phyloP scores from a whole-genome alignment of 2,888 invertebrate genomes.

The Diplolepis rosae region DNA sequence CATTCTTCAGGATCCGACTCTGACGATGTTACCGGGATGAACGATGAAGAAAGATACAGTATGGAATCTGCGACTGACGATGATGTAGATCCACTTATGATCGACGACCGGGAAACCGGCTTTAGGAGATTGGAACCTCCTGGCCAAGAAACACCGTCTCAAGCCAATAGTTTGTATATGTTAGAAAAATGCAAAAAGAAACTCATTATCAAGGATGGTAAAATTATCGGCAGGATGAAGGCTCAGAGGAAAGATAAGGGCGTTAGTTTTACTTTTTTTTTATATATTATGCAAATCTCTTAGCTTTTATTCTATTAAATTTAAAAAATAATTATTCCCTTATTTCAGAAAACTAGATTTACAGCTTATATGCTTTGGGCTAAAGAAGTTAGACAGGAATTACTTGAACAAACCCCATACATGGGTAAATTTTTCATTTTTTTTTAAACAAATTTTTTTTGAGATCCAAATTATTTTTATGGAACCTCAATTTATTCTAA shows the following conservation, averaged over 20 bases:
- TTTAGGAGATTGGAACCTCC: conserved; percentile 75
- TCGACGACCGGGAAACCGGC: conserved; percentile 73
- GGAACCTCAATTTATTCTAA: no score
- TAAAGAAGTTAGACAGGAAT: conserved; percentile 85
- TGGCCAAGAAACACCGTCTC: conserved; percentile 71
- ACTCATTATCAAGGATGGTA: conserved; percentile 80
- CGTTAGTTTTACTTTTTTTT: conserved; percentile 66
- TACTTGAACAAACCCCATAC: conserved; percentile 82
- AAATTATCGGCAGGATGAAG: conserved; percentile 82
- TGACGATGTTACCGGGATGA: conserved; percentile 63
- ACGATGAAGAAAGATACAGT: conserved; percentile 65
- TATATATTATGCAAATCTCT: background rate
- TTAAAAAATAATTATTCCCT: conserved; percentile 38
- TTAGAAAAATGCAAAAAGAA: conserved; percentile 87
- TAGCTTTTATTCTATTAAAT: conserved; percentile 15
- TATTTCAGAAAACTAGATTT: conserved; percentile 82
- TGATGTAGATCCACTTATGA: conserved; percentile 70
- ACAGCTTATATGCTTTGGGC: conserved; percentile 96
- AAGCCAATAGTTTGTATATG: conserved; percentile 83
- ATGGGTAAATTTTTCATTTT: conserved; percentile 80
- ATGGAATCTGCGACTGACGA: conserved; percentile 67
- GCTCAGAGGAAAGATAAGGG: conserved; percentile 87
- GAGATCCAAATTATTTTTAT: background rate
- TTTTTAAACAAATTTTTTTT: background rate
- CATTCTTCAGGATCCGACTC: conserved; percentile 67